A percentile compares a stretch with the other conserved stretches of the same genome.
phyloP scores from a whole-genome alignment of 2,888 invertebrate species.

The Lycia hirtaria region DNA sequence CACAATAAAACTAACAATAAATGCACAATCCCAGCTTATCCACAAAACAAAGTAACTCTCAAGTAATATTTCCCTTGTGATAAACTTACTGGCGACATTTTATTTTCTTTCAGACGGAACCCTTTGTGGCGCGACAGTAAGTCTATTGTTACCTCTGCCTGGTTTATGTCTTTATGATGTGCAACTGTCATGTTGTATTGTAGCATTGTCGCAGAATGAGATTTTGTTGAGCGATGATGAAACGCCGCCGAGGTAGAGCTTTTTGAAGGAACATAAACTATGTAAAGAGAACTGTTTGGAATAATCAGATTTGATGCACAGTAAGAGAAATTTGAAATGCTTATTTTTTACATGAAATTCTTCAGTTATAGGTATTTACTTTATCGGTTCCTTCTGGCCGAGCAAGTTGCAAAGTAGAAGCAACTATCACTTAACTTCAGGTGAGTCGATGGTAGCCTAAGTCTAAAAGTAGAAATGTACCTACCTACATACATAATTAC shows the following conservation, averaged over 20 bases:
- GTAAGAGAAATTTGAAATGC: too few species aligned
- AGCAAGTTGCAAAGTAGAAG: too few species aligned
- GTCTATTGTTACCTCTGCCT: slow-evolving; percentile 65
- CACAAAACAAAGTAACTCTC: slow-evolving; percentile 33
- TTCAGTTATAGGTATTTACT: too few species aligned
- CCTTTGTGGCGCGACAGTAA: slow-evolving; percentile 54
- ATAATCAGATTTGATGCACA: too few species aligned
- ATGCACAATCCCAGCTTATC: slow-evolving; percentile 17
- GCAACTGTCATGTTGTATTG: slow-evolving; percentile 55
- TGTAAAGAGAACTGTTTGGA: neutral
- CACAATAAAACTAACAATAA: slow-evolving; percentile 3
- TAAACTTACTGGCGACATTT: slow-evolving; percentile 36
- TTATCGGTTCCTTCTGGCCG: too few species aligned
- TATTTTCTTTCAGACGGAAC: slow-evolving; percentile 51
- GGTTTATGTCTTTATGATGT: slow-evolving; percentile 70
- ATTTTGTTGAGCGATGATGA: slow-evolving; percentile 26
- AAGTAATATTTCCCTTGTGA: slow-evolving; percentile 38
- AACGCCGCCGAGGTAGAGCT: slow-evolving; percentile 11
- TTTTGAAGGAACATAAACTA: neutral
- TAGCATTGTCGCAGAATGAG: slow-evolving; percentile 42
- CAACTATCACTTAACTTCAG: too few species aligned
- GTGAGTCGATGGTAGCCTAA: too few species aligned
- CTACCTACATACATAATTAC: too few species aligned
- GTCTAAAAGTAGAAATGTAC: too few species aligned
- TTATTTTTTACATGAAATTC: too few species aligned